Base-by-base conservation (phyloP, 1,140 invertebrate species). In the Magallana gigas region DNA sequence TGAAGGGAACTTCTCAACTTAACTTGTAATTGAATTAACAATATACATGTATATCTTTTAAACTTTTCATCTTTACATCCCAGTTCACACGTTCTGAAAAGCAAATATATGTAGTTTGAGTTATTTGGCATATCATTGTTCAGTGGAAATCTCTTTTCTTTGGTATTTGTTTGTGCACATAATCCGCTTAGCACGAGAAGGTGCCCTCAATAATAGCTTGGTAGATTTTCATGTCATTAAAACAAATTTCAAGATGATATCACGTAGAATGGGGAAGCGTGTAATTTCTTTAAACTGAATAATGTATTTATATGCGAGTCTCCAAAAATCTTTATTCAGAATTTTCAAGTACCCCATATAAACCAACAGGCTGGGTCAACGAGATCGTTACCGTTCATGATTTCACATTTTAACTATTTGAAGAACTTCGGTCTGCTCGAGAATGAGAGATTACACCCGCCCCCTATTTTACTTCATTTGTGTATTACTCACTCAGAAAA, bases 261-360 rank as follows among this genome's bases (percentile, higher is more conserved):
- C 68, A 76, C 14, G 23, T 29, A 71, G 68, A 29, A 76, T 76
- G 68, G 23, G 23, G 23, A 29, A 18, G 68, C 36, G 60, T 64
- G 18, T 18, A 14, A 64, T 64, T 64, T 64, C 14, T 64, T 64
- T 16, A 18, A 14, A 18, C 60, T 7, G 16, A 18, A n/a, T 64
- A 64, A n/a, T 48, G 36, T 48, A 48, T 48, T 4, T 48, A 48
- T 48, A 48, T 2, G 18, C 14, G 36, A 76, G 8, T 7, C 23
- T 76, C 68, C 68, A 12, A 76, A 23, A 76, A 18, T 76, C 23
- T 76, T 64, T 11, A 29, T 76, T 76, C 68, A 76, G 18, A 76
- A 29, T 76, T 76, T 76, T 76, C 68, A 76, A 76, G 68, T 76
- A 29, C 68, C 68, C 68, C 23, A 11, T 76, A 76, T 76, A 76